phyloP scores from a whole-genome alignment of 2,113 vertebrate species.

The Syngnathus floridae region DNA sequence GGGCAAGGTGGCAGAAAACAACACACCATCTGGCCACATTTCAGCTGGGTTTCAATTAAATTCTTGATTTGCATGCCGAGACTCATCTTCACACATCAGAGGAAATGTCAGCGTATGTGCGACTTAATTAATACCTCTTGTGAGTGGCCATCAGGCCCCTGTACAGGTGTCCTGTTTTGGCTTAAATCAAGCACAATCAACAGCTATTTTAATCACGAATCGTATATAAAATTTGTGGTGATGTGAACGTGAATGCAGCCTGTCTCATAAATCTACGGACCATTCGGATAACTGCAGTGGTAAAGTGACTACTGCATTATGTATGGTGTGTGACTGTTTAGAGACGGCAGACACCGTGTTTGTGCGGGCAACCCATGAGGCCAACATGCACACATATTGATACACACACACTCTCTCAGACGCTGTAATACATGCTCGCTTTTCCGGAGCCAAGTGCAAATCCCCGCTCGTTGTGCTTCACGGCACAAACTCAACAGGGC shows the following conservation, averaged over 20 bases:
- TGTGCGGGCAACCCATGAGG: conserved; percentile 38
- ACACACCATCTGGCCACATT: conserved; percentile 57
- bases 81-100: conserved; percentile 56
- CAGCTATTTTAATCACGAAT: conserved; percentile 32
- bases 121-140: conserved; percentile 54
- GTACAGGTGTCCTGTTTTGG: conserved; percentile 40
- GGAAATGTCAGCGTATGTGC: conserved; percentile 25
- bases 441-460: conserved; percentile 50
- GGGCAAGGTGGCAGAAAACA: conserved; percentile 43
- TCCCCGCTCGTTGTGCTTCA: conserved; percentile 48
- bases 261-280: conserved; percentile 38
- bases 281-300: conserved; percentile 44
- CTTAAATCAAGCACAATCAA: conserved; percentile 9
- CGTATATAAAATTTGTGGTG: conserved; percentile 34
- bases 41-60: conserved; percentile 61
- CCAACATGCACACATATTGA: conserved; percentile 12
- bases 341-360: conserved; percentile 41
- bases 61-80: conserved; percentile 55
- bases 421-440: conserved; percentile 19
- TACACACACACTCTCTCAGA: conserved; percentile 19
- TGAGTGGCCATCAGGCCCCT: conserved; percentile 35
- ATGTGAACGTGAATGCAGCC: conserved; percentile 43
- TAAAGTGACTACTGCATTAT: conserved; percentile 10
- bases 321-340: conserved; percentile 22
- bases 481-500: conserved; percentile 51